Evolutionary conservation across 2,113 vertebrate genomes (phyloP).

Genomic region (Eulemur macaco): DNA sequence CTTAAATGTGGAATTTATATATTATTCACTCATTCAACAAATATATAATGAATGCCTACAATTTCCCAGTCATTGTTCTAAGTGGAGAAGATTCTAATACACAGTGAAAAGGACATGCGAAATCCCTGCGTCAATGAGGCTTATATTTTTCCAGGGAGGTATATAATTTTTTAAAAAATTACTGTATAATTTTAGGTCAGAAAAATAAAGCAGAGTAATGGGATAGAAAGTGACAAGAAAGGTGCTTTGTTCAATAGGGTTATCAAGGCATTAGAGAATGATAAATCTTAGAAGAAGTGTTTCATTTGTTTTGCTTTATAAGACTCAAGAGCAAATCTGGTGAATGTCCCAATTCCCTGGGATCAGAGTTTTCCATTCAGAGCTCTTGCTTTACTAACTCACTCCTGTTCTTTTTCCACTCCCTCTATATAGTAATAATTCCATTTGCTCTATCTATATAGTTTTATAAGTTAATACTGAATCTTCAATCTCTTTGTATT

Average conservation of each 20-base stretch:
- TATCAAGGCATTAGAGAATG: not conserved
- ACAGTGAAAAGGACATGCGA: not conserved
- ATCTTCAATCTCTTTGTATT: not conserved
- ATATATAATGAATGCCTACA: not conserved
- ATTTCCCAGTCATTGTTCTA: not conserved
- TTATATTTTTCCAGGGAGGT: not conserved
- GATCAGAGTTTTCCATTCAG: not conserved
- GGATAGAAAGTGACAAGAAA: not conserved
- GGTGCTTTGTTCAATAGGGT: not conserved
- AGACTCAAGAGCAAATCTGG: not conserved
- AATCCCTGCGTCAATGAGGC: not conserved
- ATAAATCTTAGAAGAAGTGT: not conserved
- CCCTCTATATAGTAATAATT: not conserved
- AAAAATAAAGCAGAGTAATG: not conserved
- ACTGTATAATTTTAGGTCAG: not conserved
- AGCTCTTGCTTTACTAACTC: not conserved
- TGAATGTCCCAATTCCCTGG: not conserved
- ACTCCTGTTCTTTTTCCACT: not conserved
- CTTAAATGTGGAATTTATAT: not conserved
- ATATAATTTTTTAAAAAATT: not conserved
- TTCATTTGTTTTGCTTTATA: not conserved
- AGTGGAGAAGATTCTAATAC: not conserved
- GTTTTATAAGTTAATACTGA: not conserved
- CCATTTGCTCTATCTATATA: not conserved
- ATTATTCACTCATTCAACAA: not conserved